Conservation (phyloP, 2,797 vertebrate species). For the Euthynnus affinis region DNA sequence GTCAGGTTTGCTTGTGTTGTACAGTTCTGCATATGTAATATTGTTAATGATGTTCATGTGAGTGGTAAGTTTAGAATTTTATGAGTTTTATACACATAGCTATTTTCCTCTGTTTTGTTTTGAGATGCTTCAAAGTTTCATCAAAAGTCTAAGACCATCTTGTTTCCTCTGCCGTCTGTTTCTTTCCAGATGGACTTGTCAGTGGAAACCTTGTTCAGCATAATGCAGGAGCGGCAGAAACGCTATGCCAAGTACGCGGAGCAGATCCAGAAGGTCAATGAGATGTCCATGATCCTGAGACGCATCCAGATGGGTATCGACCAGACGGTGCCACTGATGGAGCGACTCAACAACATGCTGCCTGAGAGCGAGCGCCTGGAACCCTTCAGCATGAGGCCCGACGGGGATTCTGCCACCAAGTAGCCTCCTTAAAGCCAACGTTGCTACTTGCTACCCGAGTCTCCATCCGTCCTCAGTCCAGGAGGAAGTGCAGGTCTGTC, state of each 20-base stretch:
- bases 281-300: constrained; percentile 98
- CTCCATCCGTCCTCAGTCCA: constrained; percentile 7
- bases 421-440: constrained; percentile 41
- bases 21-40: neutral
- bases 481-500: constrained; percentile 31
- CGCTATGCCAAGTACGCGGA: constrained; percentile 98
- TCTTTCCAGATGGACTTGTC: constrained; percentile 93
- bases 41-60: neutral
- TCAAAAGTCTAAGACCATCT: neutral
- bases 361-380: constrained; percentile 95
- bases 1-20: too few relatives aligned
- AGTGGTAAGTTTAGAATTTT: neutral
- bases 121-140: constrained; percentile 2
- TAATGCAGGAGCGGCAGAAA: constrained; percentile 99
- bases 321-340: constrained; percentile 97
- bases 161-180: neutral
- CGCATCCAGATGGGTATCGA: constrained; percentile 99
- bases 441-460: constrained; percentile 8
- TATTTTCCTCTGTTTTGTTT: constrained; percentile 1
- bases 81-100: neutral
- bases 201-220: constrained; percentile 94
- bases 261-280: constrained; percentile 99
- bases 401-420: constrained; percentile 82
- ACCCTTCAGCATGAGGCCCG: constrained; percentile 94
- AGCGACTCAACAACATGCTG: constrained; percentile 95